Conservation (phyloP, 1,140 invertebrate species). For the Polypedilum vanderplanki region DNA sequence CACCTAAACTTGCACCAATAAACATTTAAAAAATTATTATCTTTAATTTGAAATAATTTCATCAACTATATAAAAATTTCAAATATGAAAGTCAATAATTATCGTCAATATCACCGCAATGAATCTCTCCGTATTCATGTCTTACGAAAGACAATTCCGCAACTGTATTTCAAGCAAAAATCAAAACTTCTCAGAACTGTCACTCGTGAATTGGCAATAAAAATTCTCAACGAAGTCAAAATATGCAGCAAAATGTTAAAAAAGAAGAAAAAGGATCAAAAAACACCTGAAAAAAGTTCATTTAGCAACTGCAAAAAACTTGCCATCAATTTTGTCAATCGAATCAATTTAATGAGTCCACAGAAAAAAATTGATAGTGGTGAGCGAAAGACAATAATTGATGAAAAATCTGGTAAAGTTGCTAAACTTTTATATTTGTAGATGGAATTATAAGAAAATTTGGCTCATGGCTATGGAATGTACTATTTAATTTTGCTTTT, state of each 20-base stretch:
- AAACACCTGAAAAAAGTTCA: neutral
- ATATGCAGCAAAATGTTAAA: neutral
- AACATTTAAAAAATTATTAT: too few relatives aligned
- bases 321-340: neutral
- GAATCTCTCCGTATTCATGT: neutral
- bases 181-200: neutral
- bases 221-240: neutral
- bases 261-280: neutral
- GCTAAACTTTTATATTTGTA: neutral
- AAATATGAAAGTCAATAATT: neutral
- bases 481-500: too few relatives aligned
- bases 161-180: neutral
- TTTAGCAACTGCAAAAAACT: neutral
- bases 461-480: too few relatives aligned
- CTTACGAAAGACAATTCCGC: neutral
- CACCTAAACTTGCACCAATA: too few relatives aligned
- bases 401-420: neutral
- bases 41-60: too few relatives aligned
- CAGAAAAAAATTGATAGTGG: neutral
- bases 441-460: too few relatives aligned
- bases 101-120: neutral
- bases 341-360: neutral
- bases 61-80: too few relatives aligned
- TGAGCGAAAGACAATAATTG: neutral
- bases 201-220: neutral